A percentile compares a stretch with the other conserved stretches of the same genome.
These are phyloP conservation scores for Miniopterus natalensis DNA, from an alignment of 2,113 vertebrate species.

Conservation along the genomic window DNA sequence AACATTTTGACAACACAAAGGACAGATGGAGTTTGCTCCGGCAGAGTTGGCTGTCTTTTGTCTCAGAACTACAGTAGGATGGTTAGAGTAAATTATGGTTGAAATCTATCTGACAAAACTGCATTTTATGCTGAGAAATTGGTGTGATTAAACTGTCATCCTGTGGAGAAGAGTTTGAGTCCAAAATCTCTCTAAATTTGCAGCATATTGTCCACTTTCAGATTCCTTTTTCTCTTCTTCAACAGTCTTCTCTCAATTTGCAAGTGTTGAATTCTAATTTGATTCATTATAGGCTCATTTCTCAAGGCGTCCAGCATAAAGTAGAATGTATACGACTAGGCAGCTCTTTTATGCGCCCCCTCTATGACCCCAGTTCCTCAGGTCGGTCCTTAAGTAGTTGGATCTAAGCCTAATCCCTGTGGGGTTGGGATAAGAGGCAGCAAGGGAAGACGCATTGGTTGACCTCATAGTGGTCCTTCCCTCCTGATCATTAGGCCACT, in stretches of 20 bases:
- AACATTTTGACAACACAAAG: conserved; percentile 53
- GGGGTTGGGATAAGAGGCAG: neutral
- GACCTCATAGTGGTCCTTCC: neutral
- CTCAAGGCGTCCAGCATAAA: neutral
- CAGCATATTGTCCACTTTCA: neutral
- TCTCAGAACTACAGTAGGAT: conserved; percentile 32
- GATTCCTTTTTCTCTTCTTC: conserved; percentile 27
- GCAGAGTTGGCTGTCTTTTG: conserved; percentile 53
- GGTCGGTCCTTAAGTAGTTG: neutral
- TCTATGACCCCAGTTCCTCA: neutral
- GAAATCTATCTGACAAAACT: conserved; percentile 66
- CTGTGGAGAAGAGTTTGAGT: conserved; percentile 40
- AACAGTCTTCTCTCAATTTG: neutral
- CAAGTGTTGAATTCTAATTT: neutral
- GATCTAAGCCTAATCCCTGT: neutral
- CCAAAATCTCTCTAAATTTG: conserved; percentile 71
- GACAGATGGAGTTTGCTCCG: conserved; percentile 49
- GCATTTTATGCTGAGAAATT: conserved; percentile 47
- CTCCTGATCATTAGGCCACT: neutral
- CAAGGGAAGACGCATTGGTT: neutral
- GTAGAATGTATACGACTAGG: neutral
- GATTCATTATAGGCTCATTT: neutral
- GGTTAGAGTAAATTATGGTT: conserved; percentile 64
- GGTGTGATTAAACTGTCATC: conserved; percentile 66
- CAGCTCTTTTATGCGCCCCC: neutral